Evolutionary conservation across 2,797 vertebrate genomes (phyloP), one percentile per base, ranked within the genome.

Genomic region (Syngnathus rostellatus): DNA sequence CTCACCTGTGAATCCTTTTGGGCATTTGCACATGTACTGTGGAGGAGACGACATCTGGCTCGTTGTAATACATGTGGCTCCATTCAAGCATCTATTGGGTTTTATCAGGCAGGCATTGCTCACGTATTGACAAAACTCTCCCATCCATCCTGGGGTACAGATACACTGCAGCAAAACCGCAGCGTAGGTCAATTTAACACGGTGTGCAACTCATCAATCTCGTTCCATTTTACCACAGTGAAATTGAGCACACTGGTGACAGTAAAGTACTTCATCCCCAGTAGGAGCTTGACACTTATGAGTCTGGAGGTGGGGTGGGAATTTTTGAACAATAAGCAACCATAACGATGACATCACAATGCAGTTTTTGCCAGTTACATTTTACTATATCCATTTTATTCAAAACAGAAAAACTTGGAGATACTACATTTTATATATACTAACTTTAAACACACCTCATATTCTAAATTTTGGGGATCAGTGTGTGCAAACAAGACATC

Each of bases 51-150:
- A 75, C 5, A 67, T 73, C 25, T 88, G 90, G 69, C 84, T 92
- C 55, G 70, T 70, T 75, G 89, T 86, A 2, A 92, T 64, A 68
- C 90, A 94, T 19, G 89, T 90, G 63, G 85, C 85, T 80, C 91
- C 90, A 67, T 83, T 84, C 67, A 81, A 73, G 81, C 90, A 93
- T 72, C 64, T 68, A 71, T 89, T 72, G 60, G 89, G 82, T 62
- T 85, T 83, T 75, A 91, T 90, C 78, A 89, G 72, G 68, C 91
- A 92, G 70, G 91, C 78, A 55, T 93, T 85, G 64, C 82, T 88
- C 58, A 88, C 84, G 78, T 89, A 85, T 25, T 92, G 90, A 79
- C 90, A 94, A 41, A 91, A 85, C 81, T 91, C 82, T 72, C 86
- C 92, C 6, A 74, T 89, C 91, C 85, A 91, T 61, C 90, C 91